A percentile compares a stretch with the other conserved stretches of the same genome.
phyloP scores from a whole-genome alignment of 2,797 vertebrate genomes.

The Ctenopoma kingsleyae region DNA sequence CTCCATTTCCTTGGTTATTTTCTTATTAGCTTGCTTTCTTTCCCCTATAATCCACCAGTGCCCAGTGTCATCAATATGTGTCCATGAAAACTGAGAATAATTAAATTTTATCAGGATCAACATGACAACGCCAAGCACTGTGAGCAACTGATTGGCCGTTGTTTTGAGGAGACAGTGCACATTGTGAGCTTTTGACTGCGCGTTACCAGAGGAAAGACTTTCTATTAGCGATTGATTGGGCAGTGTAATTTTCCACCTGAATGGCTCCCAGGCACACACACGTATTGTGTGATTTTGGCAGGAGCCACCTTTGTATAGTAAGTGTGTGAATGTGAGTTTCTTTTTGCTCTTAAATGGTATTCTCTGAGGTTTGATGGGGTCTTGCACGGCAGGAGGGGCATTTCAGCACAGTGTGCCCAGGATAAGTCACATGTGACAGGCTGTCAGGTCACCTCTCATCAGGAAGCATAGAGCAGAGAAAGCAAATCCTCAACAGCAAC shows the following conservation, averaged over 20 bases:
- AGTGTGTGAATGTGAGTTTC: conserved; percentile 52
- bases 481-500: conserved; percentile 55
- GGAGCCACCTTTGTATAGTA: conserved; percentile 42
- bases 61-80: conserved; percentile 60
- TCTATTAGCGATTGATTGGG: conserved; percentile 79
- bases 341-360: conserved; percentile 49
- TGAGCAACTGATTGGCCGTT: conserved; percentile 71
- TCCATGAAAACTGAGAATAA: conserved; percentile 69
- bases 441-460: conserved; percentile 82
- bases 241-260: conserved; percentile 80
- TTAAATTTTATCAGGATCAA: conserved; percentile 70
- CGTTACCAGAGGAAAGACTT: conserved; percentile 46
- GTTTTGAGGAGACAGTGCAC: conserved; percentile 46
- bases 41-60: conserved; percentile 47
- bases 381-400: conserved; percentile 32
- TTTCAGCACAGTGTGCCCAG: conserved; percentile 45
- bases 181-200: conserved; percentile 63
- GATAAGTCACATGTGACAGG: conserved; percentile 77
- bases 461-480: conserved; percentile 59
- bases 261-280: conserved; percentile 48
- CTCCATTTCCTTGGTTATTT: conserved; percentile 61
- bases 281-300: conserved; percentile 62
- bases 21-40: conserved; percentile 62
- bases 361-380: conserved; percentile 56
- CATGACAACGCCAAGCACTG: conserved; percentile 67